These are phyloP conservation scores for Noctilio leporinus DNA, from an alignment of 2,113 vertebrate genomes.

Conservation along the genomic window DNA sequence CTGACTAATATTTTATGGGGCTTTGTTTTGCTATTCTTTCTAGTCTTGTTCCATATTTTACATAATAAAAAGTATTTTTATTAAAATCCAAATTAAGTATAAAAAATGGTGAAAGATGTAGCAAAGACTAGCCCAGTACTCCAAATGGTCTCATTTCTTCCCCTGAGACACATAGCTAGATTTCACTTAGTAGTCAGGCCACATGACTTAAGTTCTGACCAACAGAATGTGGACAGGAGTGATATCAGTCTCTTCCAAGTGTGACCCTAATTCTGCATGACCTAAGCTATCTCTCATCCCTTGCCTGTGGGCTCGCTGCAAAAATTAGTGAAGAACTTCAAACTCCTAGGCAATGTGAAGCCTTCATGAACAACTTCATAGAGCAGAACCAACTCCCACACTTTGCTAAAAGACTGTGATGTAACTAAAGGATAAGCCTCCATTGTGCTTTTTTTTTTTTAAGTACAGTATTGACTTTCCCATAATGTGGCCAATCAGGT, in stretches of 20 bases:
- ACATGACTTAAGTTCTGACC: background rate
- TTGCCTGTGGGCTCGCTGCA: background rate
- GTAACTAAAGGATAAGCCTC: background rate
- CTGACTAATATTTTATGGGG: background rate
- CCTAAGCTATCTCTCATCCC: background rate
- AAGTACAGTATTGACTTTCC: background rate
- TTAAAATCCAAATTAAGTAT: background rate
- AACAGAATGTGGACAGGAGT: background rate
- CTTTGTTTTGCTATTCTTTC: background rate
- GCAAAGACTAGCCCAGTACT: background rate
- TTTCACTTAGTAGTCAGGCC: background rate
- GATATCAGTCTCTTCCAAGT: background rate
- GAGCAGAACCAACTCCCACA: background rate
- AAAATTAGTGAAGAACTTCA: background rate
- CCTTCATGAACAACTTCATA: background rate
- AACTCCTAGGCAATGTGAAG: background rate
- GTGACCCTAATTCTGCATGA: background rate
- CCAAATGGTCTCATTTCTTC: background rate
- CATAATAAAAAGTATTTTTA: background rate
- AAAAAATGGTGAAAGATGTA: background rate
- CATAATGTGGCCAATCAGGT: background rate
- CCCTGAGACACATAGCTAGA: background rate
- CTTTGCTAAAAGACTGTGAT: background rate
- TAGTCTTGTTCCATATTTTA: background rate
- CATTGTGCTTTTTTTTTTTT: background rate